phyloP scores from a whole-genome alignment of 1,140 invertebrate genomes.

The Rhagoletis pomonella region DNA sequence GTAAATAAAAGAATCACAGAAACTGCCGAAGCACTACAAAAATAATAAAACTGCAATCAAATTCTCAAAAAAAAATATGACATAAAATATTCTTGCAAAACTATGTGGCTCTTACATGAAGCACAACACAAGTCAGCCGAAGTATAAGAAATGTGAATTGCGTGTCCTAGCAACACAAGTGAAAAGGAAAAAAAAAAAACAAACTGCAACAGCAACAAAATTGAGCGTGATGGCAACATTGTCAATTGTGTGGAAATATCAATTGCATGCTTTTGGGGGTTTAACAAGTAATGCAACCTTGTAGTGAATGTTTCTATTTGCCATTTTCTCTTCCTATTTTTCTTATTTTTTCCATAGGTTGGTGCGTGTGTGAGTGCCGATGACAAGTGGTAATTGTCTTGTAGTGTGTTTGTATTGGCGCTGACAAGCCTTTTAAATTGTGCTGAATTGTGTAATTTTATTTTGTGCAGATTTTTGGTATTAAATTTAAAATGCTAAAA shows the following conservation, averaged over 20 bases:
- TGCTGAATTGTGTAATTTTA: conserved; percentile 3
- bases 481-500: background rate
- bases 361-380: background rate
- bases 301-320: background rate
- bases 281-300: conserved; percentile 31
- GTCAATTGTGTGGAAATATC: conserved; percentile 50
- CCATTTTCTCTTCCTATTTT: background rate
- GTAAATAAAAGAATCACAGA: too few species aligned
- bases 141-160: conserved; percentile 13
- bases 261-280: conserved; percentile 37
- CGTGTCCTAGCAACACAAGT: background rate
- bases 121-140: background rate
- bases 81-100: background rate
- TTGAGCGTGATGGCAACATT: background rate
- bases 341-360: background rate
- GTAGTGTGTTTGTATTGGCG: conserved; percentile 17
- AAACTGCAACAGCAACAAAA: background rate
- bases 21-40: too few species aligned
- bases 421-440: conserved; percentile 36
- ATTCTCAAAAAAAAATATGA: background rate
- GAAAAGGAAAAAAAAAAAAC: background rate
- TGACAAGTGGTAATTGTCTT: conserved; percentile 23
- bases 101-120: background rate
- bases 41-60: background rate
- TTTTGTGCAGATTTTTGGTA: background rate